Evolutionary conservation across 2,797 vertebrate species (phyloP).

Genomic region (Falco biarmicus): DNA sequence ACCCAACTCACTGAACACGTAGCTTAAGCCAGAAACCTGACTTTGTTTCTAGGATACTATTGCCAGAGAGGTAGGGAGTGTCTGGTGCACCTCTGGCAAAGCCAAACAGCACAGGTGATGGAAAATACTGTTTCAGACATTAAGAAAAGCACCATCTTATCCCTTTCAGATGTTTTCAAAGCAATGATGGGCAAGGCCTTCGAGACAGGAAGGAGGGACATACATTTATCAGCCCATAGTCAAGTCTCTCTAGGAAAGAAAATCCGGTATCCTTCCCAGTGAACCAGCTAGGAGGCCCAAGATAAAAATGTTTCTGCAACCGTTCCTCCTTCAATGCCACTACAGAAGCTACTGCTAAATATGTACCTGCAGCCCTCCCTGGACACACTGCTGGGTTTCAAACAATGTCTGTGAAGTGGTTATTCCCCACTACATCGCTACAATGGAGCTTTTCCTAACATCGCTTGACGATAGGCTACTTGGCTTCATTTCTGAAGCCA

Average conservation of each 20-base stretch:
- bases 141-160: neutral
- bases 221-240: neutral
- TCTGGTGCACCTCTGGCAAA: neutral
- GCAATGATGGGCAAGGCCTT: neutral
- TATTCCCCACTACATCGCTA: accelerated
- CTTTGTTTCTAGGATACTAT: neutral
- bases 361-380: neutral
- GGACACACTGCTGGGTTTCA: neutral
- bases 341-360: neutral
- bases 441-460: neutral
- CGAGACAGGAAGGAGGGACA: neutral
- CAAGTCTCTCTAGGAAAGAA: neutral
- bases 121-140: neutral
- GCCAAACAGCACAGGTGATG: neutral
- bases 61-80: neutral
- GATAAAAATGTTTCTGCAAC: neutral
- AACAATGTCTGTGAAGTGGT: too few species aligned
- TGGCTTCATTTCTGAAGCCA: neutral
- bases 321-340: neutral
- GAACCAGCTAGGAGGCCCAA: neutral
- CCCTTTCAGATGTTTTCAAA: neutral
- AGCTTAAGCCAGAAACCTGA: neutral
- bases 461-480: neutral
- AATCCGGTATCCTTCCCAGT: neutral
- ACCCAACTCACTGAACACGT: accelerated